A percentile compares a stretch with the other conserved stretches of the same genome.
phyloP scores from a whole-genome alignment of 1,140 invertebrate species.

The Bombus confusus region DNA sequence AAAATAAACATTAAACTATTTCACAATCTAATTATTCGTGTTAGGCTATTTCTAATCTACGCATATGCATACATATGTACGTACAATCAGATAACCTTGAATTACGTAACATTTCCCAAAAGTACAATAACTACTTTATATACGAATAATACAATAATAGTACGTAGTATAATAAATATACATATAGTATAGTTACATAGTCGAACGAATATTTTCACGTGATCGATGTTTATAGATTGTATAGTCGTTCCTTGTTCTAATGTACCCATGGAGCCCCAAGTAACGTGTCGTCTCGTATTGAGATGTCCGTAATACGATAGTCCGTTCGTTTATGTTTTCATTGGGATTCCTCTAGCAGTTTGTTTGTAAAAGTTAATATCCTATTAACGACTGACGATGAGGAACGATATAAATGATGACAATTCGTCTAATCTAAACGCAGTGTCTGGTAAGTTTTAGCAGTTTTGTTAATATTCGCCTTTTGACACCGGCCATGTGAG shows the following conservation, averaged over 20 bases:
- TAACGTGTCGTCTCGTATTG: constrained; percentile 16
- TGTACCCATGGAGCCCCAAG: not conserved
- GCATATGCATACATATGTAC: too few species aligned
- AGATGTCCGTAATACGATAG: constrained; percentile 37
- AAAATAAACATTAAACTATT: constrained; percentile 1
- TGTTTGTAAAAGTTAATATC: not conserved
- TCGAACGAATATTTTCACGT: too few species aligned
- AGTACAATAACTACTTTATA: not conserved
- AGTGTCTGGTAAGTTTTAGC: constrained; percentile 52
- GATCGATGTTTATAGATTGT: constrained; percentile 5
- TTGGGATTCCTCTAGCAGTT: constrained; percentile 2
- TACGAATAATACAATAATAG: not conserved
- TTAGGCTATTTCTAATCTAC: not conserved
- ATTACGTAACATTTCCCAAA: not conserved
- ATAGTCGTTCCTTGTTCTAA: constrained; percentile 4
- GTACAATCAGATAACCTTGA: not conserved
- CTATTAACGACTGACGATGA: constrained; percentile 45
- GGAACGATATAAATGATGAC: constrained; percentile 43
- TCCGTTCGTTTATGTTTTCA: constrained; percentile 17
- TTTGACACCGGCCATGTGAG: constrained; percentile 52
- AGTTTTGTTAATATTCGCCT: not conserved
- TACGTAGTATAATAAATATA: too few species aligned
- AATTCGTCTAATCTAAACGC: constrained; percentile 43
- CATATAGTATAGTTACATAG: not conserved
- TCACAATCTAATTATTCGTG: not conserved